These are phyloP conservation scores for Mycteria americana DNA, from an alignment of 2,797 vertebrate genomes.

Conservation along the genomic window DNA sequence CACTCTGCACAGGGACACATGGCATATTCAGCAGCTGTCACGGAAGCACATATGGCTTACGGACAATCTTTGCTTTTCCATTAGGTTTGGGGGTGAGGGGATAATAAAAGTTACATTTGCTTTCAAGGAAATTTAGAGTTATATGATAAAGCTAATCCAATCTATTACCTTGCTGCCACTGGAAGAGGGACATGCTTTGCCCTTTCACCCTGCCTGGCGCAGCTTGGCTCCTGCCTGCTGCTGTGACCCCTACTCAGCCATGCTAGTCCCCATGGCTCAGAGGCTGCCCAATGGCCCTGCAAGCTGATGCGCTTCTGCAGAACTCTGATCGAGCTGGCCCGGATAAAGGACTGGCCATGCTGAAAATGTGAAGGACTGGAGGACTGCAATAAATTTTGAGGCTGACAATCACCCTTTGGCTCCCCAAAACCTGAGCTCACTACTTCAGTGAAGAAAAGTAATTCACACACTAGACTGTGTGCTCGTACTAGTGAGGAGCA, in stretches of 20 bases:
- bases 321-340: not conserved
- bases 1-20: not conserved
- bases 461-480: rapidly evolving
- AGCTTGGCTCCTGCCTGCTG: not conserved
- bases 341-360: not conserved
- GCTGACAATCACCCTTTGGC: not conserved
- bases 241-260: not conserved
- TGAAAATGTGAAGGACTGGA: not conserved
- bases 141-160: not conserved
- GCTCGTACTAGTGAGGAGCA: not conserved
- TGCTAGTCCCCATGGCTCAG: rapidly evolving
- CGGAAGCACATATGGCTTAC: not conserved
- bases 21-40: not conserved
- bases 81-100: not conserved
- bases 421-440: not conserved
- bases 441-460: not conserved
- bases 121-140: not conserved
- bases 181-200: not conserved
- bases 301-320: not conserved
- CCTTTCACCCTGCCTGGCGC: not conserved
- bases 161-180: not conserved
- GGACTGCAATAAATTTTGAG: not conserved
- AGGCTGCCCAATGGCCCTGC: not conserved
- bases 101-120: not conserved
- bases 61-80: not conserved